Conservation (phyloP, 2,797 vertebrate species). For the Phoebastria nigripes region DNA sequence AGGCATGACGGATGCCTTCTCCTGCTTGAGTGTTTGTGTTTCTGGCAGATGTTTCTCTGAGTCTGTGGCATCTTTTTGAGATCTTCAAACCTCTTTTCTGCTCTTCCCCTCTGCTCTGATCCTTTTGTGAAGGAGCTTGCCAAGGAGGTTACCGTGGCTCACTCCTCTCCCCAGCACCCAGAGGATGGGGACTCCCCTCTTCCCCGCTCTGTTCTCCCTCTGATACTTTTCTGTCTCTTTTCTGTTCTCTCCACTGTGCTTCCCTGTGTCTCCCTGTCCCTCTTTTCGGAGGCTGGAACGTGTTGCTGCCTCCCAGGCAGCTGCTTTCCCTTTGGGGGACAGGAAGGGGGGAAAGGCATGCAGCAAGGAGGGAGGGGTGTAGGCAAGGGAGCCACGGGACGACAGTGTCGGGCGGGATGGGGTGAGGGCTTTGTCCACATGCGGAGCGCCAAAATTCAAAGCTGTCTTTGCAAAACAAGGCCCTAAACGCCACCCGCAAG, state of each 20-base stretch:
- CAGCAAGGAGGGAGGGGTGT: background rate
- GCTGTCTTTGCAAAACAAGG: background rate
- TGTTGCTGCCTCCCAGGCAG: background rate
- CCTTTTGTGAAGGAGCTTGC: background rate
- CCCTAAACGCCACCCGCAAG: accelerated
- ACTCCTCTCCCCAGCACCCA: accelerated
- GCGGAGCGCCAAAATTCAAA: background rate
- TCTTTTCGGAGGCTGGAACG: accelerated
- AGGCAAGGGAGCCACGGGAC: accelerated
- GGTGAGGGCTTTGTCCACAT: background rate
- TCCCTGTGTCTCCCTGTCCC: background rate
- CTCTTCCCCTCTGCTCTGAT: background rate
- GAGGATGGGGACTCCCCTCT: background rate
- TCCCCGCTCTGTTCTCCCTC: background rate
- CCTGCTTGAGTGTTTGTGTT: background rate
- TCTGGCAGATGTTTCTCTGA: background rate
- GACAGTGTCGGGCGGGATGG: accelerated
- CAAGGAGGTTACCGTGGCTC: background rate
- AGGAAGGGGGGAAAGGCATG: accelerated
- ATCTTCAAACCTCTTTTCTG: background rate
- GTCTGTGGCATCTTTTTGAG: background rate
- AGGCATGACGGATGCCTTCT: accelerated
- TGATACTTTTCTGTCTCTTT: background rate
- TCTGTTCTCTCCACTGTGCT: background rate
- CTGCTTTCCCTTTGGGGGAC: background rate